Conservation (phyloP, 2,888 invertebrate genomes). For the Trachelus iudaicus region DNA sequence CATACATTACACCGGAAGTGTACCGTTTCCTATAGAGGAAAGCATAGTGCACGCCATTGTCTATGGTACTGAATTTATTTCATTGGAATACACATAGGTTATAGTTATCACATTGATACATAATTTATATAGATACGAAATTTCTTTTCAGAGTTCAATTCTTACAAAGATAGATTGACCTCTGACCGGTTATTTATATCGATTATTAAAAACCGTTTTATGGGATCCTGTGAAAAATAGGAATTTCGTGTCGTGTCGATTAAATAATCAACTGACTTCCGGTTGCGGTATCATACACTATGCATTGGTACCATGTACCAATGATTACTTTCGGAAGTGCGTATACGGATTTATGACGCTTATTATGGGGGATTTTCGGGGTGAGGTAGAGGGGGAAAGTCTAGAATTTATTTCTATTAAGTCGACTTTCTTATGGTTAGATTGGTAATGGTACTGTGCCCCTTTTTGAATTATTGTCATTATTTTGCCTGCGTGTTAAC, state of each 20-base stretch:
- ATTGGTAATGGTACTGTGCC: not conserved
- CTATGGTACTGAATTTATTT: not conserved
- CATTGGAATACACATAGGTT: not conserved
- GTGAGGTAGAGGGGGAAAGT: not conserved
- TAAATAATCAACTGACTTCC: not conserved
- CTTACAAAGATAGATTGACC: not conserved
- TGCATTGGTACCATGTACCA: not conserved
- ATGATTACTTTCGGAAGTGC: not conserved
- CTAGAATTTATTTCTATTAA: not conserved
- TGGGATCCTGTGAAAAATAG: not conserved
- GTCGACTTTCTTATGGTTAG: not conserved
- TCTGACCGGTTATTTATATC: not conserved
- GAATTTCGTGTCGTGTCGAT: not conserved
- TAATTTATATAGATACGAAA: not conserved
- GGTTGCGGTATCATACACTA: not conserved
- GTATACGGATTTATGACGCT: not conserved
- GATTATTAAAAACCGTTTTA: not conserved
- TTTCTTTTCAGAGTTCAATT: not conserved
- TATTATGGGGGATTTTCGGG: not conserved
- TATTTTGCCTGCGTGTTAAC: not conserved
- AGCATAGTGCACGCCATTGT: not conserved
- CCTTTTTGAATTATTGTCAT: not conserved
- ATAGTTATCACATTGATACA: too few species aligned
- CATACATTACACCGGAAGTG: not conserved
- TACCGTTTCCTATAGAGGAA: not conserved